Conservation (phyloP, 2,797 vertebrate species). For the Galago senegalensis region DNA sequence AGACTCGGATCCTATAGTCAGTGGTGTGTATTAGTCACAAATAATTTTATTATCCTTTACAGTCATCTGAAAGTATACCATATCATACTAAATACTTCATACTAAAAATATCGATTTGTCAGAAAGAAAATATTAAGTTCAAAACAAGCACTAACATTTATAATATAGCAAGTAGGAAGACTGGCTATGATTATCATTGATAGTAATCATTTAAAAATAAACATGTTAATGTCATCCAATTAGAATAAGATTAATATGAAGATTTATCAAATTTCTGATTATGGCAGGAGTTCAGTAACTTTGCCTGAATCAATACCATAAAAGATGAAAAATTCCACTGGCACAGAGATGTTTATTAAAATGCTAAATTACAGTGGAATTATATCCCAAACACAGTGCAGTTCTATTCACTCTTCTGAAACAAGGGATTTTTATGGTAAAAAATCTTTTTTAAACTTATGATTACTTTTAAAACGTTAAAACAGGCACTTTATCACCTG, state of each 20-base stretch:
- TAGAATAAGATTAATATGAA: conserved; percentile 8
- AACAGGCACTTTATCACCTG: neutral
- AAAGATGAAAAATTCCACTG: conserved; percentile 38
- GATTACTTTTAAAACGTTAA: conserved; percentile 26
- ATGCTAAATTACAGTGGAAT: conserved; percentile 1
- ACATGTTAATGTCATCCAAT: neutral
- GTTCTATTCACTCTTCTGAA: neutral
- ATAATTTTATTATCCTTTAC: neutral
- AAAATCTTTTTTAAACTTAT: neutral
- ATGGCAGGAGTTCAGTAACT: neutral
- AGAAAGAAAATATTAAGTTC: conserved; percentile 50
- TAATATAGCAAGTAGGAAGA: neutral
- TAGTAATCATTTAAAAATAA: conserved; percentile 20
- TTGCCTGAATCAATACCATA: conserved; percentile 13
- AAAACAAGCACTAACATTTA: conserved; percentile 1
- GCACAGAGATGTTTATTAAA: conserved; percentile 57
- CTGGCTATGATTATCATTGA: neutral
- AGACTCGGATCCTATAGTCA: neutral
- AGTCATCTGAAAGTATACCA: conserved; percentile 45
- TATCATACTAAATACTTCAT: conserved; percentile 40
- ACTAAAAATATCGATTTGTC: neutral
- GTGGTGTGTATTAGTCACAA: neutral
- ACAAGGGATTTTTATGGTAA: neutral
- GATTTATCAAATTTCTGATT: neutral
- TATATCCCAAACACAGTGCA: neutral